Percentiles rank a stretch among this genome's conserved stretches.
phyloP scores from a whole-genome alignment of 1,140 invertebrate genomes.

The Pentalonia nigronervosa region DNA sequence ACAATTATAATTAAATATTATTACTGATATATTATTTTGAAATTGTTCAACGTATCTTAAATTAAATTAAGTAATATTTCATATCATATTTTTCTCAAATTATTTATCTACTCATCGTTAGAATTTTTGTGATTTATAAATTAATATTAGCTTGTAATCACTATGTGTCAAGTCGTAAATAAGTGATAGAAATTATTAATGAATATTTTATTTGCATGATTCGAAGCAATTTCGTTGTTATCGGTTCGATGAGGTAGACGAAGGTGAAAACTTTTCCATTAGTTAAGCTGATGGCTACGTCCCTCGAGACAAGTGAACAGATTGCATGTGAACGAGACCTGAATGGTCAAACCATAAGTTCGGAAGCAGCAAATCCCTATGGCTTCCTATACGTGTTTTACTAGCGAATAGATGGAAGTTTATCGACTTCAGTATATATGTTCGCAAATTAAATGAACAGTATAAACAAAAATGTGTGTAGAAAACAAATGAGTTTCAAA shows the following conservation, averaged over 20 bases:
- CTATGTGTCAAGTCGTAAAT: background rate
- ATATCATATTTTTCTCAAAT: background rate
- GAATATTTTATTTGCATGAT: background rate
- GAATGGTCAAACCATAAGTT: constrained; percentile 42
- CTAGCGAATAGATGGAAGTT: constrained; percentile 11
- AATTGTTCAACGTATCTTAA: background rate
- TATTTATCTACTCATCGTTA: background rate
- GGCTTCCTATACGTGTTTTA: background rate
- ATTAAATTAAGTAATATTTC: background rate
- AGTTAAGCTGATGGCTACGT: background rate
- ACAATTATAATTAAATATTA: too few species aligned
- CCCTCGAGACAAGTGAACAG: constrained; percentile 42
- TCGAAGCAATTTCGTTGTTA: background rate
- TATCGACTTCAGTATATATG: constrained; percentile 19
- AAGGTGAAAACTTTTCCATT: constrained; percentile 40
- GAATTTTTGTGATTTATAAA: background rate
- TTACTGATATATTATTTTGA: background rate
- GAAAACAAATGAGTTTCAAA: background rate
- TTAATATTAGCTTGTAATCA: background rate
- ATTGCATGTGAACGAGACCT: constrained; percentile 38
- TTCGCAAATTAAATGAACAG: constrained; percentile 14
- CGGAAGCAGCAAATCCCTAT: background rate
- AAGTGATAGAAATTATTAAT: background rate
- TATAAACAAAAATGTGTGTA: background rate
- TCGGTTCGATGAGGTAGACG: background rate